These are phyloP conservation scores for Ctenopoma multispine DNA, from an alignment of 2,797 vertebrate genomes.

Conservation along the genomic window DNA sequence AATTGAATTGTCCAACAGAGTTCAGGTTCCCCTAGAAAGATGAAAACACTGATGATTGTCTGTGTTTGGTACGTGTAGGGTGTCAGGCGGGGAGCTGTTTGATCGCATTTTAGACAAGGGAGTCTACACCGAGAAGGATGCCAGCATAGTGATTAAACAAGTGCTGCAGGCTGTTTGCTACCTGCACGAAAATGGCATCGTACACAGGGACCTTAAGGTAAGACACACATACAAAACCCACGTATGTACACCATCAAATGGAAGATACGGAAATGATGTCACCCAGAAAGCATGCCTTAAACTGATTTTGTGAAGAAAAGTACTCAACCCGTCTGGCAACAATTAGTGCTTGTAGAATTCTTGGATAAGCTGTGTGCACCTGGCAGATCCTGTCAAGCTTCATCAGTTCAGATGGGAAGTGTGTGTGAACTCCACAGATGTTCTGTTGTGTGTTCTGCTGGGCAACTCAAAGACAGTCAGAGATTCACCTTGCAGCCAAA, in stretches of 20 bases:
- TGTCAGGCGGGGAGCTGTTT: conserved; percentile 95
- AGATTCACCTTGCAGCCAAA: too few relatives aligned
- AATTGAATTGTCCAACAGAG: too few relatives aligned
- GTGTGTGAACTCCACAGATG: too few relatives aligned
- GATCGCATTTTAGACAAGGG: conserved; percentile 93
- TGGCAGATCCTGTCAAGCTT: too few relatives aligned
- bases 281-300: too few relatives aligned
- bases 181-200: conserved; percentile 92
- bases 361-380: too few relatives aligned
- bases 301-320: too few relatives aligned
- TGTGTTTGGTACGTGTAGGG: conserved; percentile 76
- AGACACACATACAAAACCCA: conserved; percentile 13
- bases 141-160: conserved; percentile 91
- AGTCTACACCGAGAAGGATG: conserved; percentile 94
- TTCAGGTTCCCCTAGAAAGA: not conserved
- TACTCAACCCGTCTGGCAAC: too few relatives aligned
- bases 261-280: not conserved
- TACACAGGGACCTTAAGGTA: conserved; percentile 96
- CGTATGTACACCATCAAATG: not conserved
- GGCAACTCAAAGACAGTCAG: too few relatives aligned
- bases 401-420: too few relatives aligned
- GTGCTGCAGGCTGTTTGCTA: conserved; percentile 93
- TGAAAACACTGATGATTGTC: not conserved
- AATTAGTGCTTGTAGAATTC: too few relatives aligned
- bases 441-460: too few relatives aligned